Conservation (phyloP, 2,888 invertebrate species). For the Drosophila nr. perissopoda region DNA sequence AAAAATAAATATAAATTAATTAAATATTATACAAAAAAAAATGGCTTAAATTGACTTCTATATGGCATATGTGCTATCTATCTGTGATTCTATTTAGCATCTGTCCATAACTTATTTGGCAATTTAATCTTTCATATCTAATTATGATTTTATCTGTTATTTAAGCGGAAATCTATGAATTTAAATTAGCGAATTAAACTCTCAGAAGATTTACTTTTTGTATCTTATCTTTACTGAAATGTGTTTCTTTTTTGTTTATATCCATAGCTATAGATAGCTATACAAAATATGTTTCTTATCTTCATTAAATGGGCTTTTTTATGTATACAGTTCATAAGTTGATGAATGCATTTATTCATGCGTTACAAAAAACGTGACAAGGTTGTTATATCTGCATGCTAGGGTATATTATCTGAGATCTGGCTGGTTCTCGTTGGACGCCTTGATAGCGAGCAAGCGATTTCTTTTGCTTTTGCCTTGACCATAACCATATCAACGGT, state of each 20-base stretch:
- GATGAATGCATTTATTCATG: conserved; percentile 31
- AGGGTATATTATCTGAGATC: conserved; percentile 31
- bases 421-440: not conserved
- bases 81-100: not conserved
- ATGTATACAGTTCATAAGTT: not conserved
- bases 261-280: not conserved
- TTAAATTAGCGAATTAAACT: not conserved
- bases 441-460: conserved; percentile 22
- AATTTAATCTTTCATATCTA: not conserved
- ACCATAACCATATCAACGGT: conserved; percentile 78
- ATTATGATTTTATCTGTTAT: not conserved
- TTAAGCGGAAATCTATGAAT: not conserved
- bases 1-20: not conserved
- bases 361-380: conserved; percentile 49
- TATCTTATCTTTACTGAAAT: not conserved
- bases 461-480: conserved; percentile 35
- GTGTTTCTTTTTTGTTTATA: not conserved
- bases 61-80: not conserved
- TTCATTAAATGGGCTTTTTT: not conserved
- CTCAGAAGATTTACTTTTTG: not conserved
- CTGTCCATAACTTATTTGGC: not conserved
- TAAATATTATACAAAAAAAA: not conserved
- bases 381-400: conserved; percentile 34
- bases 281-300: not conserved
- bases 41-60: not conserved